These are phyloP conservation scores for Prorops nasuta DNA, from an alignment of 1,140 invertebrate species.

Conservation along the genomic window DNA sequence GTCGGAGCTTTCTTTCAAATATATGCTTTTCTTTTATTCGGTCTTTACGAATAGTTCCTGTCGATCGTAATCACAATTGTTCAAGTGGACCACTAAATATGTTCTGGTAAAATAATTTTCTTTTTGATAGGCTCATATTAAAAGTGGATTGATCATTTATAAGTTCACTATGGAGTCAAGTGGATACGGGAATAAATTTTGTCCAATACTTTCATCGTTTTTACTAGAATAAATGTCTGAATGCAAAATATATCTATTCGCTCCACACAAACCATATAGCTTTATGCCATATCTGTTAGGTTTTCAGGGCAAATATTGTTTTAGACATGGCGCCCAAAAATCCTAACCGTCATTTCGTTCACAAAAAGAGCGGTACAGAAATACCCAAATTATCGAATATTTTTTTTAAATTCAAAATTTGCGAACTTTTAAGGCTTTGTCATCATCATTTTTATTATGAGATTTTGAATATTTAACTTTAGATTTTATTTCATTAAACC, in stretches of 20 bases:
- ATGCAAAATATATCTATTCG: conserved; percentile 2
- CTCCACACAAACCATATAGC: conserved; percentile 25
- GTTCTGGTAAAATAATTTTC: too few relatives aligned
- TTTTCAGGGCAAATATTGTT: conserved; percentile 36
- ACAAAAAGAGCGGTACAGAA: conserved; percentile 8
- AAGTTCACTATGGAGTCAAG: too few relatives aligned
- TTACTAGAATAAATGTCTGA: conserved; percentile 12
- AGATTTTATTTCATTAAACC: conserved; percentile 9
- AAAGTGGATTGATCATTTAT: too few relatives aligned
- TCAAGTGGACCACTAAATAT: conserved; percentile 14
- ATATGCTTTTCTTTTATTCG: conserved; percentile 5
- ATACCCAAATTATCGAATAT: conserved; percentile 13
- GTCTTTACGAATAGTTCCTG: too few relatives aligned
- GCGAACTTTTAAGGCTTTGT: conserved; percentile 9
- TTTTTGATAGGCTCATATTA: too few relatives aligned
- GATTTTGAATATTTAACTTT: conserved; percentile 5
- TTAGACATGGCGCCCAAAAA: conserved; percentile 16
- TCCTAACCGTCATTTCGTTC: conserved; percentile 46
- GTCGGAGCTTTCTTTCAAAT: conserved; percentile 12
- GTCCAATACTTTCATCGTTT: conserved; percentile 3
- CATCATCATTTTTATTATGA: conserved; percentile 9
- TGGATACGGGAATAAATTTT: neutral
- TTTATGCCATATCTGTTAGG: conserved; percentile 45
- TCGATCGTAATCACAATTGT: conserved; percentile 7
- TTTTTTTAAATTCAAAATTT: conserved; percentile 13